Percentiles rank a stretch among this genome's conserved stretches.
These are phyloP conservation scores for Muricea muricata DNA, from an alignment of 92 coral and sea anemone genomes.

Conservation along the genomic window DNA sequence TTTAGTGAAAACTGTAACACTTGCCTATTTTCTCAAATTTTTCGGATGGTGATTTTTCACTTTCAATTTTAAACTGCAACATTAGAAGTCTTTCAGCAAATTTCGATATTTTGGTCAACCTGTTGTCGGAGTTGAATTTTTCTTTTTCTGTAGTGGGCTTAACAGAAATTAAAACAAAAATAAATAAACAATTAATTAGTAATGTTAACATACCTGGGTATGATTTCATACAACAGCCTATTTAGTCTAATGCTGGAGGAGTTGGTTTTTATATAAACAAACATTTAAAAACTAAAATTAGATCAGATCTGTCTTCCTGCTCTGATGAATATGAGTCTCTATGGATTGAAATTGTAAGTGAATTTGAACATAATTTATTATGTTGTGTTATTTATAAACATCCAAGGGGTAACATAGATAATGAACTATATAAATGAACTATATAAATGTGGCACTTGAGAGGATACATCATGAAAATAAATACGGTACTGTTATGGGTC, in stretches of 20 bases:
- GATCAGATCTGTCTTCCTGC: no score
- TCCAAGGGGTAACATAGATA: slow-evolving; percentile 56
- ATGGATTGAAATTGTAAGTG: no score
- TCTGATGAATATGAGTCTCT: slow-evolving; percentile 23
- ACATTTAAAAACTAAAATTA: not conserved
- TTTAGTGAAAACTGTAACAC: no score
- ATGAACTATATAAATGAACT: slow-evolving; percentile 43
- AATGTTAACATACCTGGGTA: slow-evolving; percentile 56
- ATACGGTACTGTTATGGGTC: slow-evolving; percentile 59
- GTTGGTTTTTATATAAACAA: slow-evolving; percentile 33
- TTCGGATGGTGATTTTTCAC: no score
- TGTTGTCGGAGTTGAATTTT: not conserved
- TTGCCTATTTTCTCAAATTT: no score
- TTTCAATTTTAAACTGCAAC: not conserved
- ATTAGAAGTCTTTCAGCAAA: not conserved
- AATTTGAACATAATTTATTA: no score
- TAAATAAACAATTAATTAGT: not conserved
- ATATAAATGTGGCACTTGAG: slow-evolving; percentile 51
- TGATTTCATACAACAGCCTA: slow-evolving; percentile 42
- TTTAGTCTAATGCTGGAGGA: slow-evolving; percentile 34
- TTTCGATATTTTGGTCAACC: not conserved
- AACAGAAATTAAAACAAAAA: slow-evolving; percentile 53
- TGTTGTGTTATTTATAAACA: slow-evolving; percentile 71
- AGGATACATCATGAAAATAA: slow-evolving; percentile 55
- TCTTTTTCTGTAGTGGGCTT: slow-evolving; percentile 27